These are phyloP conservation scores for Tachystola acroxantha DNA, from an alignment of 2,888 invertebrate genomes.

Conservation along the genomic window DNA sequence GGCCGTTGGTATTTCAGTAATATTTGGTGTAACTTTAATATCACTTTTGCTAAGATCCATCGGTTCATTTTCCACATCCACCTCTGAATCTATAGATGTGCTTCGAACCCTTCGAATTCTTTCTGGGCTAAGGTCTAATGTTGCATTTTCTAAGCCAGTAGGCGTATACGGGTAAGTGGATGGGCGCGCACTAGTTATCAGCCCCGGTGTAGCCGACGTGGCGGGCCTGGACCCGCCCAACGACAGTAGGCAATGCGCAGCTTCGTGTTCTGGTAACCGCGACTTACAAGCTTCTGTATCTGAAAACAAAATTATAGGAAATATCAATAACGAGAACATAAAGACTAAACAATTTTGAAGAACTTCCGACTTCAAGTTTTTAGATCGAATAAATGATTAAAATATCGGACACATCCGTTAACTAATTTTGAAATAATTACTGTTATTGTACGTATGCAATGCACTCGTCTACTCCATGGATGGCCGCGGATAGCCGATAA, in stretches of 20 bases:
- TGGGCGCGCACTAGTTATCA: constrained; percentile 80
- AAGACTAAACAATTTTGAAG: too few relatives aligned
- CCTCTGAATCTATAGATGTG: constrained; percentile 40
- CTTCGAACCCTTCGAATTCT: constrained; percentile 35
- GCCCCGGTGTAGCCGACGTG: constrained; percentile 68
- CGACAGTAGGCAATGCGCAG: constrained; percentile 88
- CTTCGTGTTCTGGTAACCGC: constrained; percentile 89
- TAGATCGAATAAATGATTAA: too few relatives aligned
- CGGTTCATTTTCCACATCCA: constrained; percentile 72
- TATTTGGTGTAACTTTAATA: constrained; percentile 41
- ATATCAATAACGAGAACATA: too few relatives aligned
- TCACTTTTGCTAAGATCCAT: constrained; percentile 72
- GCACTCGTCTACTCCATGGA: too few relatives aligned
- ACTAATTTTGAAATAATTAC: too few relatives aligned
- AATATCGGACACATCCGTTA: too few relatives aligned
- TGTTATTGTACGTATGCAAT: too few relatives aligned
- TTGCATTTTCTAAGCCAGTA: constrained; percentile 41
- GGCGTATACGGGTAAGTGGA: constrained; percentile 83
- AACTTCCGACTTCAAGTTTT: too few relatives aligned
- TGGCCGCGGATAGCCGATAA: too few relatives aligned
- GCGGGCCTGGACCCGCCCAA: constrained; percentile 81
- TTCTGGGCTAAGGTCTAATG: constrained; percentile 44
- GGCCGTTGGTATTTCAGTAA: constrained; percentile 79
- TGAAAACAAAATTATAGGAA: constrained; percentile 46
- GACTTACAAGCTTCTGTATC: constrained; percentile 83